Percentiles rank a stretch among this genome's conserved stretches.
phyloP scores from a whole-genome alignment of 2,113 vertebrate species.

The Cygnus buccinator region DNA sequence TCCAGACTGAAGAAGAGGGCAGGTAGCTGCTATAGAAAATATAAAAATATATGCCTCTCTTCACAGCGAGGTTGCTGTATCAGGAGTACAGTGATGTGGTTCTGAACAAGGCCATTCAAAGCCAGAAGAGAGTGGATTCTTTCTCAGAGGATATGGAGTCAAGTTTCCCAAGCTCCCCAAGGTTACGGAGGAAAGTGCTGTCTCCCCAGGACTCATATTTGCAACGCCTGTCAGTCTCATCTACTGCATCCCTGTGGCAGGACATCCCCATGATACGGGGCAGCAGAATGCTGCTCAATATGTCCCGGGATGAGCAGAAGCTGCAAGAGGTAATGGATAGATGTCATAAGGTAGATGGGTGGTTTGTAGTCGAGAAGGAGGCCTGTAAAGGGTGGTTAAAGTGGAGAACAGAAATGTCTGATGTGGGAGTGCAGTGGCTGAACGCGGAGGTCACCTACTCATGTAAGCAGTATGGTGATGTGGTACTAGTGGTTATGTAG shows the following conservation, averaged over 20 bases:
- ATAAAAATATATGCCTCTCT: background rate
- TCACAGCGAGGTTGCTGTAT: constrained; percentile 88
- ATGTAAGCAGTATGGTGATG: background rate
- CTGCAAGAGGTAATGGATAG: constrained; percentile 89
- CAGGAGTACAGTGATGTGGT: constrained; percentile 93
- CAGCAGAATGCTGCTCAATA: constrained; percentile 80
- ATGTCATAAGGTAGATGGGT: background rate
- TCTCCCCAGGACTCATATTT: constrained; percentile 80
- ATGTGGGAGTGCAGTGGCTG: background rate
- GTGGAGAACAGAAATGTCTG: background rate
- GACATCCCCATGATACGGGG: constrained; percentile 88
- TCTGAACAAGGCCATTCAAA: constrained; percentile 91
- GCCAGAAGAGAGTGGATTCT: constrained; percentile 84
- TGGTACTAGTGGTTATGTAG: background rate
- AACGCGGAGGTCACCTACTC: background rate
- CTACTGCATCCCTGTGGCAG: constrained; percentile 88
- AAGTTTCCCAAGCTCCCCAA: constrained; percentile 62
- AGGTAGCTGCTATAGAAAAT: background rate
- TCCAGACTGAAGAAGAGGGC: background rate
- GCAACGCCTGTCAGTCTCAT: constrained; percentile 82
- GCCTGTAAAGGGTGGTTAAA: background rate
- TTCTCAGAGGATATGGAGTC: constrained; percentile 45
- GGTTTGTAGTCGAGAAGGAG: background rate
- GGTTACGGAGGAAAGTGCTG: constrained; percentile 66
- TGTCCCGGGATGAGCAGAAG: constrained; percentile 87